Conservation (phyloP, 2,797 vertebrate genomes). For the Myotis vivesi region DNA sequence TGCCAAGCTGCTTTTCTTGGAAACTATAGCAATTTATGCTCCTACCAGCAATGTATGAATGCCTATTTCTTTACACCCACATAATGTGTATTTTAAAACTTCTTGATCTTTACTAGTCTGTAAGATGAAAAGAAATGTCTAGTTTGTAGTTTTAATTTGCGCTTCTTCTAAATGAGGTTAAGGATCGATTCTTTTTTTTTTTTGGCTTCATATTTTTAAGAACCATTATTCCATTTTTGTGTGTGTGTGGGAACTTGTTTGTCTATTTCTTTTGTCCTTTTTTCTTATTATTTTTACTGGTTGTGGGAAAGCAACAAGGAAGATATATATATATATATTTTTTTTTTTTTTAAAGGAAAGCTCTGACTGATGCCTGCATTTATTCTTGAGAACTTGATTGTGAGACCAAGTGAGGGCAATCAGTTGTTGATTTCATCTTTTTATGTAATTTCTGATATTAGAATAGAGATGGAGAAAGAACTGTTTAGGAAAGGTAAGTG, state of each 20-base stretch:
- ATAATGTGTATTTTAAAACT: conserved; percentile 39
- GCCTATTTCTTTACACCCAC: conserved; percentile 3
- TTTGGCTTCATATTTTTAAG: conserved; percentile 39
- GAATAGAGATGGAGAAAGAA: conserved; percentile 42
- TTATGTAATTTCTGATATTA: conserved; percentile 3
- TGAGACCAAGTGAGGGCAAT: neutral
- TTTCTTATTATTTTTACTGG: neutral
- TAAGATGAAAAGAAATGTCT: conserved; percentile 13
- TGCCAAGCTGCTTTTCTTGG: conserved; percentile 33
- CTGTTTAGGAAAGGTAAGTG: conserved; percentile 2
- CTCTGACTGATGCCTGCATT: neutral
- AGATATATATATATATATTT: neutral
- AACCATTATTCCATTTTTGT: neutral
- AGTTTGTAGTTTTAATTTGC: conserved; percentile 41
- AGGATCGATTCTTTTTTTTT: conserved; percentile 1
- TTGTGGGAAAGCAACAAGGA: neutral
- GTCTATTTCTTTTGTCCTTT: neutral
- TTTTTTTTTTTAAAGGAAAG: neutral
- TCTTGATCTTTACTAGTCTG: conserved; percentile 31
- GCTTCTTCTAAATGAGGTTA: neutral
- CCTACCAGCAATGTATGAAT: neutral
- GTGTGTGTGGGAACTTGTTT: neutral
- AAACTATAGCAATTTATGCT: neutral
- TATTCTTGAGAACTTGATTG: conserved; percentile 44
- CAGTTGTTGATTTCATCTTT: conserved; percentile 38